These are phyloP conservation scores for Luffia ferchaultella DNA, from an alignment of 2,888 invertebrate genomes.

Conservation along the genomic window DNA sequence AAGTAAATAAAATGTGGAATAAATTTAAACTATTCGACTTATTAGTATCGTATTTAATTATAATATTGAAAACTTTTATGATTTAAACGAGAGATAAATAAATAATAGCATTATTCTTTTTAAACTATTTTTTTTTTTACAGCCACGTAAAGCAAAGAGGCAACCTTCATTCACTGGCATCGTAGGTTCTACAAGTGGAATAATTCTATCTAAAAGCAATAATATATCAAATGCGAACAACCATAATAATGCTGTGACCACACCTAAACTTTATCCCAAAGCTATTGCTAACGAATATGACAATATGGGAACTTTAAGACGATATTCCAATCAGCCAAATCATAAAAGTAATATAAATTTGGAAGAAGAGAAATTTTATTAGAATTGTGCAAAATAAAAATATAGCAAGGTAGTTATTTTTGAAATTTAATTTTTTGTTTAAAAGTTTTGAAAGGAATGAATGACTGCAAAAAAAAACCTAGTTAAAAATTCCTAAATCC, in stretches of 20 bases:
- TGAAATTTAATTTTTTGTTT: too few species aligned
- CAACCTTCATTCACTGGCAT: slow-evolving; percentile 76
- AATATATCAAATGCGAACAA: slow-evolving; percentile 70
- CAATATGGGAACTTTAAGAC: slow-evolving; percentile 73
- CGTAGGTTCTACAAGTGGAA: slow-evolving; percentile 51
- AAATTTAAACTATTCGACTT: too few species aligned
- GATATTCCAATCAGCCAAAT: slow-evolving; percentile 79
- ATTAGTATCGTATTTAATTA: too few species aligned
- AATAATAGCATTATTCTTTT: too few species aligned
- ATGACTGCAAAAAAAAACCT: too few species aligned
- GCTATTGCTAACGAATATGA: slow-evolving; percentile 80
- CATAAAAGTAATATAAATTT: slow-evolving; percentile 68
- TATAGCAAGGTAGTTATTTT: too few species aligned
- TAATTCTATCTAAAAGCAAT: slow-evolving; percentile 63
- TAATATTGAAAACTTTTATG: too few species aligned
- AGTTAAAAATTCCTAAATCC: too few species aligned
- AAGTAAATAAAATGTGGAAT: too few species aligned
- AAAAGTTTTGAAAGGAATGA: too few species aligned
- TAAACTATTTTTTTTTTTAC: slow-evolving; percentile 17
- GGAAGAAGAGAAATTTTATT: slow-evolving; percentile 74
- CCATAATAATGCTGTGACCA: slow-evolving; percentile 63
- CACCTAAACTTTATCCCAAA: slow-evolving; percentile 75
- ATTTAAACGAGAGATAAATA: too few species aligned
- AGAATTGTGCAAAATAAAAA: slow-evolving; percentile 21
- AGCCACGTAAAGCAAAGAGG: slow-evolving; percentile 68